Evolutionary conservation across 92 coral and sea anemone species (phyloP).

Genomic region (Actinostola sp.): DNA sequence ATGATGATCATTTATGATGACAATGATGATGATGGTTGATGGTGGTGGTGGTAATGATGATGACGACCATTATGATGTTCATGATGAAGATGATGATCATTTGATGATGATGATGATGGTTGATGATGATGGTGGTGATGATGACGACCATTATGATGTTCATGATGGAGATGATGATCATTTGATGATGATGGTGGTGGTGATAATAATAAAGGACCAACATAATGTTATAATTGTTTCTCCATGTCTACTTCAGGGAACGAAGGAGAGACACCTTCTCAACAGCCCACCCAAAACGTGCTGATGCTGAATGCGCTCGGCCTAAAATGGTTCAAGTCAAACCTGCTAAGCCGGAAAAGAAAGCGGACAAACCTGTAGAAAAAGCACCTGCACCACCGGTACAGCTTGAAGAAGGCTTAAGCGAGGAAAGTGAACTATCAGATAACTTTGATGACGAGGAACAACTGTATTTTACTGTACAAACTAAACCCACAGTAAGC

Average conservation of each 20-base stretch:
- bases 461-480: slow-evolving; percentile 52
- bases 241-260: background rate
- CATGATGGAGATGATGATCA: too few relatives aligned
- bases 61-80: too few relatives aligned
- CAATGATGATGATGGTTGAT: too few relatives aligned
- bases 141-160: too few relatives aligned
- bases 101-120: too few relatives aligned
- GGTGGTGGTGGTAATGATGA: too few relatives aligned
- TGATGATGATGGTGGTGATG: too few relatives aligned
- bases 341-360: slow-evolving; percentile 6
- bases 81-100: too few relatives aligned
- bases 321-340: slow-evolving; percentile 2
- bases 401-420: slow-evolving; percentile 50
- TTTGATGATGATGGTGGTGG: too few relatives aligned
- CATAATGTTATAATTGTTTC: background rate
- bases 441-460: slow-evolving; percentile 68
- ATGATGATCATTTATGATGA: too few relatives aligned
- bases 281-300: background rate
- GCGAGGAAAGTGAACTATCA: slow-evolving; percentile 88
- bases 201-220: too few relatives aligned
- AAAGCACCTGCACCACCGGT: slow-evolving; percentile 4
- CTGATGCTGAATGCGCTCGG: background rate
- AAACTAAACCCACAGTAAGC: slow-evolving; percentile 18
- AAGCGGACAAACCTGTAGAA: slow-evolving; percentile 9
- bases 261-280: background rate